These are phyloP conservation scores for Sigmodon hispidus DNA, from an alignment of 2,113 vertebrate species.

Conservation along the genomic window DNA sequence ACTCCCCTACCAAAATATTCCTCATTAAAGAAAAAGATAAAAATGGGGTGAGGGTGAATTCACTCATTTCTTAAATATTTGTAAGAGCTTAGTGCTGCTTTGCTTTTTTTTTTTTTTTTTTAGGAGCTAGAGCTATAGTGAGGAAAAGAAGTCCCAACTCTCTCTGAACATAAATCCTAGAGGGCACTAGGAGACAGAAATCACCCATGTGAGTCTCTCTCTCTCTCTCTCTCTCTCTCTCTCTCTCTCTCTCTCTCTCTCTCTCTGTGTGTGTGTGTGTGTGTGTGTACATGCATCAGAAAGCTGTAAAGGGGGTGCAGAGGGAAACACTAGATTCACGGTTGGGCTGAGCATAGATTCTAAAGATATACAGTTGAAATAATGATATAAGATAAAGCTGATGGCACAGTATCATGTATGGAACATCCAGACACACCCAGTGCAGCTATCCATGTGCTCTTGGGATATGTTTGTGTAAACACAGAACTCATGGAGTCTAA, in stretches of 20 bases:
- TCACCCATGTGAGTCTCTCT: not conserved
- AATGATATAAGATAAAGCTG: not conserved
- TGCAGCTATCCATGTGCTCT: not conserved
- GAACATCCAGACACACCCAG: not conserved
- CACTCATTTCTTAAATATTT: not conserved
- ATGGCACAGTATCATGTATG: not conserved
- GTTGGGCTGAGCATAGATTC: not conserved
- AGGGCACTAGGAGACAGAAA: not conserved
- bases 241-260: no score
- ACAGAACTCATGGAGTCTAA: not conserved
- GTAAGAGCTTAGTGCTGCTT: no score
- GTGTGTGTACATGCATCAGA: no score
- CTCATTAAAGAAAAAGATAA: not conserved
- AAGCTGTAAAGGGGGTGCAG: not conserved
- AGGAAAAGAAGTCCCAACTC: not conserved
- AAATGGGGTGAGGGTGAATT: not conserved
- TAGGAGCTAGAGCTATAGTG: not conserved
- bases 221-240: no score
- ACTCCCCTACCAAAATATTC: not conserved
- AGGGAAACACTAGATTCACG: not conserved
- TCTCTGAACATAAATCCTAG: no score
- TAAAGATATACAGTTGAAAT: not conserved
- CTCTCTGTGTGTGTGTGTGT: accelerated
- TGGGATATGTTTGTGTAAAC: not conserved
- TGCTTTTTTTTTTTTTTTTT: no score